A percentile compares a stretch with the other conserved stretches of the same genome.
phyloP scores from a whole-genome alignment of 2,797 vertebrate species.

The Eutrigla gurnardus region DNA sequence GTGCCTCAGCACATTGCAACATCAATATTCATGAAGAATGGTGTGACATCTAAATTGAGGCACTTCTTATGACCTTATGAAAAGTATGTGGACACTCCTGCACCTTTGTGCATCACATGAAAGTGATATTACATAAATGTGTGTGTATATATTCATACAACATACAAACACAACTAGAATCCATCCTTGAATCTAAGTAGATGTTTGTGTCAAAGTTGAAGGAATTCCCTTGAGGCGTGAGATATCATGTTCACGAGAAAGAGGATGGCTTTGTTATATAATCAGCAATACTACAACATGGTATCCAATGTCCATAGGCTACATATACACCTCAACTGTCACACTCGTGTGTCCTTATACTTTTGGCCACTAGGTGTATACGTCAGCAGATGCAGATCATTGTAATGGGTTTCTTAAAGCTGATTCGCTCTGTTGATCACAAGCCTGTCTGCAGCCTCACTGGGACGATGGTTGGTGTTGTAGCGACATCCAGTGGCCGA shows the following conservation, averaged over 20 bases:
- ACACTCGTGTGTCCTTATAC: background rate
- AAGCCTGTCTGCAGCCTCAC: background rate
- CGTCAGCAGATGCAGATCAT: background rate
- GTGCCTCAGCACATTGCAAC: background rate
- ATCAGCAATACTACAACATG: too few species aligned
- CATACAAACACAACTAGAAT: too few species aligned
- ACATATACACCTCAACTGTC: background rate
- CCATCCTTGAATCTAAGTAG: too few species aligned
- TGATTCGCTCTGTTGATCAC: background rate
- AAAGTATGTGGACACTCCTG: background rate
- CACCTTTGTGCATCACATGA: too few species aligned
- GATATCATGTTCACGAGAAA: too few species aligned
- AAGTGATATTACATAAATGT: too few species aligned
- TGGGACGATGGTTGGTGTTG: constrained; percentile 3
- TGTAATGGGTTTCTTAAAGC: background rate
- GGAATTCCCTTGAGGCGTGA: too few species aligned
- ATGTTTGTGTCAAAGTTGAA: too few species aligned
- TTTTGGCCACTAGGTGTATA: background rate
- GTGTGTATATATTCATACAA: too few species aligned
- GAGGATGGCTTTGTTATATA: too few species aligned
- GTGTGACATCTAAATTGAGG: background rate
- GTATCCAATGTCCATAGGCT: too few species aligned
- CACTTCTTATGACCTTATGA: background rate
- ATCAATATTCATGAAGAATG: background rate
- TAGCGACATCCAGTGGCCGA: constrained; percentile 50